phyloP scores from a whole-genome alignment of 2,797 vertebrate genomes.

The Garrulus glandarius region DNA sequence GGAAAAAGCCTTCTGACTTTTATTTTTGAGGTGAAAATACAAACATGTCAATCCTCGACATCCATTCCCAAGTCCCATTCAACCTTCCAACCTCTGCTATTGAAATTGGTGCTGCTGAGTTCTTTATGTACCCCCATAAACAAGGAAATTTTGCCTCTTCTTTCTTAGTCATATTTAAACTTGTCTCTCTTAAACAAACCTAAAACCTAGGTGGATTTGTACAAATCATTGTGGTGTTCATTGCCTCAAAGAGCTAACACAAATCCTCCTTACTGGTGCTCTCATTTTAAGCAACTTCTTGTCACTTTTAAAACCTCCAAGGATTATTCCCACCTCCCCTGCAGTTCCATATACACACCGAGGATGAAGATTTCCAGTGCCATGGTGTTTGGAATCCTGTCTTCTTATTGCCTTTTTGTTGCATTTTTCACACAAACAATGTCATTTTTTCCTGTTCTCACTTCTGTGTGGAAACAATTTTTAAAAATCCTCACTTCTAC shows the following conservation, averaged over 20 bases:
- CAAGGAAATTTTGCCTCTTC: background rate
- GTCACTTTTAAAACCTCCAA: background rate
- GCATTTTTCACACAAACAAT: background rate
- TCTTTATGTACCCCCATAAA: background rate
- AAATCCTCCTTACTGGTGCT: background rate
- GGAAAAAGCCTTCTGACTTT: background rate
- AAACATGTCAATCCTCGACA: background rate
- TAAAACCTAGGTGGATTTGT: background rate
- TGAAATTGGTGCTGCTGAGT: background rate
- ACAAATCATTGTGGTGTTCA: background rate
- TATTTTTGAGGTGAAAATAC: background rate
- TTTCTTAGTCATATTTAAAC: background rate
- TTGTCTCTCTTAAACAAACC: background rate
- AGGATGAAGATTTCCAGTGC: background rate
- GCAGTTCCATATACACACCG: background rate
- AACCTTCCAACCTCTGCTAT: background rate
- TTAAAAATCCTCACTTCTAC: background rate
- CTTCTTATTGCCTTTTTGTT: background rate
- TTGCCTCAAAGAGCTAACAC: background rate
- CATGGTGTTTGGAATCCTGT: background rate
- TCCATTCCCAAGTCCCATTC: background rate
- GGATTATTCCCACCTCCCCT: background rate
- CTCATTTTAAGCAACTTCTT: background rate
- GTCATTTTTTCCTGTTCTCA: background rate
- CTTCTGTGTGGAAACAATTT: background rate